Base-by-base conservation (phyloP, 2,797 vertebrate species). In the Mareca strepera region DNA sequence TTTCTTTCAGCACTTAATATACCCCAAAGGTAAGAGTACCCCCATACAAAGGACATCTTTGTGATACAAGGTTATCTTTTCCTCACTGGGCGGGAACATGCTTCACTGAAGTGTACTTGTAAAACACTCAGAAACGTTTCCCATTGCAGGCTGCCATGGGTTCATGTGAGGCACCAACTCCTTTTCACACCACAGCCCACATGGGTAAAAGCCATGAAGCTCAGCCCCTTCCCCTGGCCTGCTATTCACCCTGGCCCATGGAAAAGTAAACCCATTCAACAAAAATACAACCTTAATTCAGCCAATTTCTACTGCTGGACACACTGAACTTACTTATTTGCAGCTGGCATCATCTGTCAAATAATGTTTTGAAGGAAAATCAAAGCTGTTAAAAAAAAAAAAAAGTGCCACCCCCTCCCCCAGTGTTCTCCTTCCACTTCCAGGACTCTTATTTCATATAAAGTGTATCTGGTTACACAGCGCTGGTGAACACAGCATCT, bases 341-440 rank as follows among this genome's bases (percentile, higher is more conserved):
- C 46, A 80, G 56, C 11, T 86, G 46, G 35, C 23, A 79, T 17
- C 52, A 52, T 22, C 74, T 84, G 14, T 17, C 33, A 73, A 29
- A 25, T 33, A 3, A 9, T 9, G 44, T 80, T 94, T 11, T 63
- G 50, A 84, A 53, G 25, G 25, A 12, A 77, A 44, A 62, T 28
- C 78, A 93, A 88, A 86, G 44, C 18, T 78, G 14, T 52, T 88
- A 17, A 43, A 28, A 75, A 94, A 86, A 75, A 94, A 86, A 2
- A 15, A 41, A 22, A 26, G 7, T 12, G 52, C 50, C 91, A 46
- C 29, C 28, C 37, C 26, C 28, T 26, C 20, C 33, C 39, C 26
- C 2, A 0, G 0, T 18, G 20, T n/a, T 83, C 33, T 59, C 59
- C 37, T 69, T 63, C 68, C 28, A 18, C 58, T 77, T 55, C 35